Percentiles rank a stretch among this genome's conserved stretches.
Conservation (phyloP, 2,113 vertebrate genomes). For the Oxyruncus cristatus region DNA sequence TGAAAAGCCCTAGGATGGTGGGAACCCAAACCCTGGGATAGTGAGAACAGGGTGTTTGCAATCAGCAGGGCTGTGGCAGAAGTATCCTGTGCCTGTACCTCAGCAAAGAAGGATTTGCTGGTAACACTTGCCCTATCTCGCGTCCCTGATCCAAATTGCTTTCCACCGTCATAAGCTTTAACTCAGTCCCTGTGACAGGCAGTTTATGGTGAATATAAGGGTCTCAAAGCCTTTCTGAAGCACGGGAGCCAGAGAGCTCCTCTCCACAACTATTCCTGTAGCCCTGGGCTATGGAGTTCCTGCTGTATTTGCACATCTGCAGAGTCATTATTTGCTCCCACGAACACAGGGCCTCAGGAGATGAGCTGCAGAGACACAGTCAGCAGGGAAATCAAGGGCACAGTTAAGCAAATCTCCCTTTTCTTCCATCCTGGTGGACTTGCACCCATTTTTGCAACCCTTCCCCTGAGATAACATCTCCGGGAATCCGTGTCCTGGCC, state of each 20-base stretch:
- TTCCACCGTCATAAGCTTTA: background rate
- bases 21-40: background rate
- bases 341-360: fast-evolving
- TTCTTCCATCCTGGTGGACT: background rate
- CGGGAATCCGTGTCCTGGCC: background rate
- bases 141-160: background rate
- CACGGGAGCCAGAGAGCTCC: background rate
- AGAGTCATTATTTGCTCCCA: background rate
- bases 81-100: background rate
- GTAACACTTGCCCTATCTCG: background rate
- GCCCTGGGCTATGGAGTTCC: background rate
- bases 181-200: background rate
- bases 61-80: background rate
- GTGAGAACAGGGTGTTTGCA: background rate
- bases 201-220: background rate
- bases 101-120: background rate
- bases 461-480: background rate
- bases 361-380: background rate
- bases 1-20: background rate
- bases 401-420: background rate
- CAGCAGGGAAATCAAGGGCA: background rate
- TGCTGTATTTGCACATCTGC: background rate
- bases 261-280: background rate
- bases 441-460: background rate
- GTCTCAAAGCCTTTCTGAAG: background rate